Conservation (phyloP, 1,140 invertebrate genomes). For the Caerostris darwini region DNA sequence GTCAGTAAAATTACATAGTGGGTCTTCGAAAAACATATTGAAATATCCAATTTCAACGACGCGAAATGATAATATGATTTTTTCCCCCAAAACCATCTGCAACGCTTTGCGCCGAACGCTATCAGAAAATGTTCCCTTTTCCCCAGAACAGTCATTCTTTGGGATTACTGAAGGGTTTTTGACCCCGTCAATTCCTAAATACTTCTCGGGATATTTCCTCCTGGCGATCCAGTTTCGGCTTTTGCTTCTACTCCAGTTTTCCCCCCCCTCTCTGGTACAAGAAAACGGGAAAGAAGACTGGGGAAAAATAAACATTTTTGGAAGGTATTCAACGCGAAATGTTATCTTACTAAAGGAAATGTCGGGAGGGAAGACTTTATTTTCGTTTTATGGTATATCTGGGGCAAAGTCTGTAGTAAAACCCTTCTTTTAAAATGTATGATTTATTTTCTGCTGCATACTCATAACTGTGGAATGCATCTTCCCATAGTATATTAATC, state of each 20-base stretch:
- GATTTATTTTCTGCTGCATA: no score
- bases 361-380: no score
- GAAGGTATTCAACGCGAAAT: no score
- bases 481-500: no score
- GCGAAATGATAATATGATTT: not conserved
- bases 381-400: not conserved
- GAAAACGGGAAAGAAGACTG: not conserved
- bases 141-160: no score
- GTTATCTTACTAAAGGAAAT: no score
- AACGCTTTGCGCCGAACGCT: no score
- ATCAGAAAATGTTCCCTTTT: no score
- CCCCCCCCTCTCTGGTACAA: no score
- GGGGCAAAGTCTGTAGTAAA: not conserved
- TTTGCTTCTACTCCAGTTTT: not conserved
- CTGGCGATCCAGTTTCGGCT: not conserved
- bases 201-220: not conserved
- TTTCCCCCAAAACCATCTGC: not conserved
- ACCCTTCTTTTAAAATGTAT: not conserved
- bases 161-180: no score
- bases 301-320: not conserved
- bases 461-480: no score
- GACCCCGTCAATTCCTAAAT: not conserved
- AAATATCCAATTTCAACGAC: not conserved
- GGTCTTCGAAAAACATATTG: no score
- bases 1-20: rapidly evolving